These are phyloP conservation scores for Neuroscelio doddi DNA, from an alignment of 2,888 invertebrate genomes.

Conservation along the genomic window DNA sequence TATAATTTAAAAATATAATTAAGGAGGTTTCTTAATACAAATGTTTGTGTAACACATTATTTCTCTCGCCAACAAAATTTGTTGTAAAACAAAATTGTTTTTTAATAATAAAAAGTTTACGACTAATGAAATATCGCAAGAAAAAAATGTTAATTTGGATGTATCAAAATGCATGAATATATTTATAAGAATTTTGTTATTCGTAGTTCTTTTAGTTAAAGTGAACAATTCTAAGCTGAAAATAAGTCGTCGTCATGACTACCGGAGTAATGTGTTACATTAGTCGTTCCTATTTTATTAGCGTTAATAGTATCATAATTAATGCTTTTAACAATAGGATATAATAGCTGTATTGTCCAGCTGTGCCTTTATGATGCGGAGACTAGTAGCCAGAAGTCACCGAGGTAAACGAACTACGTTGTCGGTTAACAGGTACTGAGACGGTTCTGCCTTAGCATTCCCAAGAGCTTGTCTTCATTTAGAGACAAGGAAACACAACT, in stretches of 20 bases:
- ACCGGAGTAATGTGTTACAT: conserved; percentile 5
- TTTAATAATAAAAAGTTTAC: too few species aligned
- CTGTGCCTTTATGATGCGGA: conserved; percentile 37
- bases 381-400: conserved; percentile 38
- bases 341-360: conserved; percentile 30
- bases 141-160: conserved; percentile 2
- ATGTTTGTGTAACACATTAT: too few species aligned
- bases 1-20: too few species aligned
- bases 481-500: conserved; percentile 44
- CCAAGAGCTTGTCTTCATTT: conserved; percentile 48
- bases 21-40: too few species aligned
- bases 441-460: conserved; percentile 45
- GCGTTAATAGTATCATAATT: conserved; percentile 15
- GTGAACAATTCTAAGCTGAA: not conserved
- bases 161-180: not conserved
- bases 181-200: conserved; percentile 2
- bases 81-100: too few species aligned
- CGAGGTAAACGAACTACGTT: conserved; percentile 45
- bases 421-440: conserved; percentile 46
- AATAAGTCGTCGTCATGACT: not conserved
- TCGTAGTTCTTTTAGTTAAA: not conserved
- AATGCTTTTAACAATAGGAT: conserved; percentile 25
- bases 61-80: too few species aligned
- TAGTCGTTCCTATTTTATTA: conserved; percentile 6
- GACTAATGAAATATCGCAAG: too few species aligned